Percentiles rank a stretch among this genome's conserved stretches.
These are phyloP conservation scores for Pristionchus arcanus DNA, from an alignment of 2,888 invertebrate species.

Conservation along the genomic window DNA sequence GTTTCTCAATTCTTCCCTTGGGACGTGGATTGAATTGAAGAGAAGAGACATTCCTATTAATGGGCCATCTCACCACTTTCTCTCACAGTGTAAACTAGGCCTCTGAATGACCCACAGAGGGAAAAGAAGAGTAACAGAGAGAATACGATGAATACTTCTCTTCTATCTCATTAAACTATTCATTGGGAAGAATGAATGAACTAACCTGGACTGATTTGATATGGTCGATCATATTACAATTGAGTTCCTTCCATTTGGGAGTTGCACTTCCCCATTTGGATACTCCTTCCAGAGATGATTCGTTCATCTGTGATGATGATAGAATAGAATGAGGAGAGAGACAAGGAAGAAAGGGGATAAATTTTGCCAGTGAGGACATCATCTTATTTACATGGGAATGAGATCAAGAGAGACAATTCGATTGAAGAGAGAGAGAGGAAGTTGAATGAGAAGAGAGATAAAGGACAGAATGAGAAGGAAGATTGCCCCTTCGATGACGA, in stretches of 20 bases:
- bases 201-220: slow-evolving; percentile 22
- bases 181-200: not conserved
- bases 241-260: slow-evolving; percentile 36
- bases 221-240: not conserved
- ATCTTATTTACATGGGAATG: not conserved
- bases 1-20: slow-evolving; percentile 43
- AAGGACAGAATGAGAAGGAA: slow-evolving; percentile 51
- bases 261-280: not conserved
- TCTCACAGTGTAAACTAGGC: slow-evolving; percentile 17
- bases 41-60: slow-evolving; percentile 15
- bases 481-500: slow-evolving; percentile 28
- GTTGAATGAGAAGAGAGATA: slow-evolving; percentile 52
- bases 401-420: not conserved
- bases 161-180: not conserved
- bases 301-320: not conserved
- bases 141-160: not conserved
- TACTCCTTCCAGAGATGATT: not conserved
- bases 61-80: slow-evolving; percentile 35
- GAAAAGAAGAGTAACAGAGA: not conserved
- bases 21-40: not conserved
- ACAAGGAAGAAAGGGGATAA: not conserved
- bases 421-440: slow-evolving; percentile 50
- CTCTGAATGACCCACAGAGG: slow-evolving; percentile 22
- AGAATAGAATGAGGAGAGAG: not conserved
- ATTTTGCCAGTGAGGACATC: not conserved